These are phyloP conservation scores for Phymanthus crucifer DNA, from an alignment of 92 coral and sea anemone species.

Conservation along the genomic window DNA sequence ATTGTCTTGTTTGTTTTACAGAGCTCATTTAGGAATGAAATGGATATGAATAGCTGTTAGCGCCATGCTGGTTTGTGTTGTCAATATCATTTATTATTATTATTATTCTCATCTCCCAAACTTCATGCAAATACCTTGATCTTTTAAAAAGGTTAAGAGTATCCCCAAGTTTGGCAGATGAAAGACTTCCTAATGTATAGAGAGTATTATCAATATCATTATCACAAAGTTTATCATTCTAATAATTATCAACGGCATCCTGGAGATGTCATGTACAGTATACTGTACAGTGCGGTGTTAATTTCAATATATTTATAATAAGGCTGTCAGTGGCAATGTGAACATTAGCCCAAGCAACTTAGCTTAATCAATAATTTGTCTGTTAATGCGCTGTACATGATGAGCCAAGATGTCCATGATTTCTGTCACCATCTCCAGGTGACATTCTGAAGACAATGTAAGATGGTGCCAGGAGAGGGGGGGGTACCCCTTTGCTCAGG, in stretches of 20 bases:
- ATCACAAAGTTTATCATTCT: constrained; percentile 8
- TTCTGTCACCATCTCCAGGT: too few relatives aligned
- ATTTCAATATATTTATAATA: background rate
- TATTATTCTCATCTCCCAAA: background rate
- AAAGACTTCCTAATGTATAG: constrained; percentile 15
- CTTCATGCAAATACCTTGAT: background rate
- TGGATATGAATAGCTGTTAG: constrained; percentile 52
- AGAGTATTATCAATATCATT: constrained; percentile 15
- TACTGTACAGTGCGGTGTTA: background rate
- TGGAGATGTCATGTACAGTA: constrained; percentile 12
- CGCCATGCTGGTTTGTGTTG: constrained; percentile 3
- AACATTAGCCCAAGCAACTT: background rate
- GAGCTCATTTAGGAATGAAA: constrained; percentile 70
- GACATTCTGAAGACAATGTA: too few relatives aligned
- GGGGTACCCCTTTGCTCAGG: too few relatives aligned
- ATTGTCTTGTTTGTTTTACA: constrained; percentile 22
- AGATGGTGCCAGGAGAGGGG: too few relatives aligned
- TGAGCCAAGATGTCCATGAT: too few relatives aligned
- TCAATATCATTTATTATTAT: constrained; percentile 1
- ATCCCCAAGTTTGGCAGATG: background rate
- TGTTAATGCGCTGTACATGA: too few relatives aligned
- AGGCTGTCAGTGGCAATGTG: background rate
- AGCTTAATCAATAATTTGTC: background rate
- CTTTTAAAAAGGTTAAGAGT: background rate
- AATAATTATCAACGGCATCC: constrained; percentile 8